Base-by-base conservation (phyloP, 2,888 invertebrate genomes). In the Trachelus stipa region DNA sequence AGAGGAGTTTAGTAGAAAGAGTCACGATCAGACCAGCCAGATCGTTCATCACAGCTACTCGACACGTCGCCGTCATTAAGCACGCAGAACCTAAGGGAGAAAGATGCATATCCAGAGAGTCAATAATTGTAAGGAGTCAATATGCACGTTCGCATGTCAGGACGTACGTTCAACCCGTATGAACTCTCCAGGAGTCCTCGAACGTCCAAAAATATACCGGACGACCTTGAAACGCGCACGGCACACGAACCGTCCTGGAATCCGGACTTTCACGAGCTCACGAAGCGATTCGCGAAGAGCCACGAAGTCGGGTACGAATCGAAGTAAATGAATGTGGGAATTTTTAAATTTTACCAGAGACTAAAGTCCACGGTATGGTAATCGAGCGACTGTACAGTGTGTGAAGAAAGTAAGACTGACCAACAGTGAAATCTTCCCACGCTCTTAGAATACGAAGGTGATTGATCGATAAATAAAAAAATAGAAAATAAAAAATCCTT, bases 231-330 rank as follows among this genome's bases (percentile, higher is more conserved):
- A 30, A 23, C 76, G 78, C 76, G 73, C 56, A 75, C 71, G 6
- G 56, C 9, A 56, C 9, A 56, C 56, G 9, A 56, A 76, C 71
- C 76, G 69, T 34, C 12, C 73, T 56, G 79, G 81, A 84, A 79
- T 78, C 80, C 74, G 79, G 75, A 82, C 84, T 83, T 83, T 82
- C 80, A 74, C 76, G 82, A 73, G 74, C 68, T 56, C 40, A 0
- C 6, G 15, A 6, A 40, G 40, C 23, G 40, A 40, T 40, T 40
- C 56, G 6, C 56, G 56, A 56, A 9, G 56, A 23, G 23, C 9
- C 56, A 9, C 56, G 56, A 56, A 56, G 23, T 56, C 23, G 23
- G 56, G 9, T 56, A 23, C 23, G 56, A 56, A 23, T 9, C 23
- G 23, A 9, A 23, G 2, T 23, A 9, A 23, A 9, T 9, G 56